Evolutionary conservation across 2,888 invertebrate species (phyloP), one percentile per base, ranked within the genome.

Genomic region (Rhabditoides inermis): DNA sequence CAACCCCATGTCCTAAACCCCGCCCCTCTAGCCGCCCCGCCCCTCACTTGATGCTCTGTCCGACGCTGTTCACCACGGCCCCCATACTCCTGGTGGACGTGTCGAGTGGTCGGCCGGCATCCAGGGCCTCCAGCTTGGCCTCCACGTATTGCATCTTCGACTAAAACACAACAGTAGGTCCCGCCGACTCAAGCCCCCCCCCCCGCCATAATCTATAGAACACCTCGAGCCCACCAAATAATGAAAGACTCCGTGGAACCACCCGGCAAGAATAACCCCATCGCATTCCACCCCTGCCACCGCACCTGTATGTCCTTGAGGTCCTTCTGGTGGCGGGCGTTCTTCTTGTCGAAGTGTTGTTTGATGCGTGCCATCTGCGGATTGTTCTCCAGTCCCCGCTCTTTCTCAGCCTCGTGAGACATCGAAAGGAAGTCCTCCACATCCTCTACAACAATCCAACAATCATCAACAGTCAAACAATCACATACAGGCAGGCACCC

Each of bases 271-370:
- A 27, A 7, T 23, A 47, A 28, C 5, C 25, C 45, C n/a, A 49
- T 20, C 36, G 37, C 18, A 42, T 18, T 25, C 42, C 23, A 7
- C 12, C n/a, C 35, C 12, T n/a, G 18, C 22, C 22, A 15, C 5
- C 46, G 25, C 22, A 70, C 70, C 81, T 92, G 91, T 58, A 91
- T 80, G 76, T 88, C 87, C 18, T 88, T 86, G 76, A 94, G 90
- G 68, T 85, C 85, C 70, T 90, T 86, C 48, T 92, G 88, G 73
- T 91, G 90, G 79, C 92, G 92, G 81, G 91, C 90, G 81, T 95
- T 94, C 77, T 91, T 91, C 83, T 91, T 92, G 80, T 95, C 94
- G 78, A 95, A 95, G 41, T 92, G 84, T 5, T 87, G 88, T 79
- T 91, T 90, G 65, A 95, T 90, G 66, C 92, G 84, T 74, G 86